Evolutionary conservation across 1,140 invertebrate genomes (phyloP), one percentile per base, ranked within the genome.

Genomic region (Heliconius eleuchia): DNA sequence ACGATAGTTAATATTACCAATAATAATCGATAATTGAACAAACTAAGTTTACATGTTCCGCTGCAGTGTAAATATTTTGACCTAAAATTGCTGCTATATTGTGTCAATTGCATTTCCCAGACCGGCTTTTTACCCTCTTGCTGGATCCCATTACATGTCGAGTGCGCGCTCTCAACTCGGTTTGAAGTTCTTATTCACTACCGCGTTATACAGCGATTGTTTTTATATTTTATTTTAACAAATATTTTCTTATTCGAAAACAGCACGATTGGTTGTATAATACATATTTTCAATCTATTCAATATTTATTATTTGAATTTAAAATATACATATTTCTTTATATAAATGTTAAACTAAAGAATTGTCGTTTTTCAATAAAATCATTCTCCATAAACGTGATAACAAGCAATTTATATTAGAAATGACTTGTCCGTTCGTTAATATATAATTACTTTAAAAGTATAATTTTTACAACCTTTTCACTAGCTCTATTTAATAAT

Each of bases 11-110:
- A 46, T 46, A 46, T 46, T 46, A 46, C 13, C 13, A 55, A n/a
- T n/a, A 55, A n/a, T 55, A 27, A 66, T 9, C 11, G 11, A 66
- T 16, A 66, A 6, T 30, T 30, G 0, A 66, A 30, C 23, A 16
- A 34, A n/a, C 57, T 30, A 27, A 13, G 11, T 30, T 30, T 30
- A 66, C 13, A 66, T 16, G 4, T 66, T 27, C 11, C 60, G 11
- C 3, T 5, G 23, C 60, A 66, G 13, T 66, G 60, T 66, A 66
- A 66, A 66, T 66, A 66, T 66, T 66, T 13, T 66, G 60, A 66
- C 60, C 60, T 66, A 66, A 66, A 66, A 66, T 66, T 66, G 60
- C 60, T 66, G 60, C 60, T 30, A 66, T 66, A 66, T 57, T 57
- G 60, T 66, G 60, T 66, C 60, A 66, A 66, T 66, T 66, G 60